A percentile compares a stretch with the other conserved stretches of the same genome.
Evolutionary conservation across 2,113 vertebrate genomes (phyloP).

Genomic region (Chaetorhynchus papuensis): DNA sequence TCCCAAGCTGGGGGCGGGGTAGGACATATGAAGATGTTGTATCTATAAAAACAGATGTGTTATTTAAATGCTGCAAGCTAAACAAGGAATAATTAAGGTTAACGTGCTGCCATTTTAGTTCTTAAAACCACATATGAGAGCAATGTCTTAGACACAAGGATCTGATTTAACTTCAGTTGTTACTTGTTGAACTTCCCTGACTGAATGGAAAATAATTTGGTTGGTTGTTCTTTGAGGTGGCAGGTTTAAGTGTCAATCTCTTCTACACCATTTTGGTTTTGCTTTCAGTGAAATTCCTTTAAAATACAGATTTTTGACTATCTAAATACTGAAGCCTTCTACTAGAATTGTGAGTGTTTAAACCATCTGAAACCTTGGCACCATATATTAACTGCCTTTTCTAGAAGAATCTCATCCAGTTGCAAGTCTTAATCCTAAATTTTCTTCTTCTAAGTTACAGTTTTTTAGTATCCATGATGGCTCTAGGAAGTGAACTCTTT

Average conservation of each 20-base stretch:
- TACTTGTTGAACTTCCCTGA: neutral
- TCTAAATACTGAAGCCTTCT: neutral
- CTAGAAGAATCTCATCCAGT: neutral
- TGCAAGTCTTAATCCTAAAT: neutral
- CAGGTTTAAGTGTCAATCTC: neutral
- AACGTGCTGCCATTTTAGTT: slow-evolving; percentile 12
- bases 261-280: neutral
- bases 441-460: neutral
- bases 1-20: neutral
- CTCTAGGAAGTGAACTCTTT: neutral
- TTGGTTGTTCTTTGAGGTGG: neutral
- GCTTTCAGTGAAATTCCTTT: neutral
- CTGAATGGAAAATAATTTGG: slow-evolving; percentile 19
- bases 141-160: neutral
- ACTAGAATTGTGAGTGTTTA: neutral
- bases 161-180: slow-evolving; percentile 13
- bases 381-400: neutral
- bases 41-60: slow-evolving; percentile 44
- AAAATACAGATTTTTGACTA: neutral
- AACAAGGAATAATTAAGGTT: slow-evolving; percentile 39
- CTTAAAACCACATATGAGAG: slow-evolving; percentile 30
- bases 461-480: neutral
- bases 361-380: neutral
- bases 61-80: slow-evolving; percentile 23
- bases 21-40: neutral